These are phyloP conservation scores for Sebastes oblongus DNA, from an alignment of 2,797 vertebrate species.

Conservation along the genomic window DNA sequence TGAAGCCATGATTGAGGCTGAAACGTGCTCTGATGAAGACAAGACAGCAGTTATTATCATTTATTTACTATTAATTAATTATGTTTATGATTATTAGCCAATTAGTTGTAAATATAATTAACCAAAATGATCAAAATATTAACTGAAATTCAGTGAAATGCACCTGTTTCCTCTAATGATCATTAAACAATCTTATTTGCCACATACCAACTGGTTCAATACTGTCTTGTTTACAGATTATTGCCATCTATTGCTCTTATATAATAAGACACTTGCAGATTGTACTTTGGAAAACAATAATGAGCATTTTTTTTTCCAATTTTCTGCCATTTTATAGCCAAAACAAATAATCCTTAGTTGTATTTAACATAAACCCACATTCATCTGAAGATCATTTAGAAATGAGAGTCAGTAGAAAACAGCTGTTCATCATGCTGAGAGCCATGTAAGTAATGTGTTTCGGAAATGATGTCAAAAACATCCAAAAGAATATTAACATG, in stretches of 20 bases:
- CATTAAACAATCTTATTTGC: neutral
- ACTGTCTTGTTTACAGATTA: neutral
- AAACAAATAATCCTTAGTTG: too few species aligned
- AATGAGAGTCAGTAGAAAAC: neutral
- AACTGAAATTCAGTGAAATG: neutral
- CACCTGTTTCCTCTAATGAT: neutral
- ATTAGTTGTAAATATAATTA: neutral
- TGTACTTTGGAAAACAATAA: neutral
- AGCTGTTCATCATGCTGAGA: too few species aligned
- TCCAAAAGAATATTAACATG: too few species aligned
- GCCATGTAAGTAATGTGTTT: too few species aligned
- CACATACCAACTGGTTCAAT: neutral
- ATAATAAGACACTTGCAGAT: neutral
- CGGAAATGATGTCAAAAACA: too few species aligned
- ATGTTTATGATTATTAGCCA: neutral
- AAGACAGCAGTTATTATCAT: neutral
- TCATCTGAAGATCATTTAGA: neutral
- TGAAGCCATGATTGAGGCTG: too few species aligned
- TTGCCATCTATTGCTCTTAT: neutral
- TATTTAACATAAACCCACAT: neutral
- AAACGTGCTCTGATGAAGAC: neutral
- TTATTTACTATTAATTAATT: neutral
- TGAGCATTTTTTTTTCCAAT: neutral
- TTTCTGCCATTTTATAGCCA: too few species aligned
- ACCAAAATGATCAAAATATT: neutral